Conservation (phyloP, 2,797 vertebrate genomes). For the Galaxias olidus region DNA sequence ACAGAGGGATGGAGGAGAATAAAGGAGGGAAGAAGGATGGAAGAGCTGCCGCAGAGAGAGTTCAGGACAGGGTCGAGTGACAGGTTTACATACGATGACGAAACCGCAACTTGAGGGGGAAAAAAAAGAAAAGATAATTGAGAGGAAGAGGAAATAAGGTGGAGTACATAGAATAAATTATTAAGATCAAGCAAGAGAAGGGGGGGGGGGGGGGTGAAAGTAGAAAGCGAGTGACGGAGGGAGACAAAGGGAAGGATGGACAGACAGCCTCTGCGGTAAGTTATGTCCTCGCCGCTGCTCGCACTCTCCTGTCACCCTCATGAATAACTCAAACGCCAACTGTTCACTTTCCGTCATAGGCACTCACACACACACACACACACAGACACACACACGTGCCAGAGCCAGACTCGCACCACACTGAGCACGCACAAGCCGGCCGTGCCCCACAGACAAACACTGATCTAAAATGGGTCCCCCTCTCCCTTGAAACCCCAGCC, state of each 20-base stretch:
- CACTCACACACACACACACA: slow-evolving; percentile 16
- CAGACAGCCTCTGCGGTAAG: slow-evolving; percentile 65
- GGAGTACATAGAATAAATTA: not conserved
- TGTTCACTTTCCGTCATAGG: slow-evolving; percentile 50
- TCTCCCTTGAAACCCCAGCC: slow-evolving; percentile 24
- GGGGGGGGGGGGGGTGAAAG: slow-evolving; percentile 31
- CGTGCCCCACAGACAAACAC: not conserved
- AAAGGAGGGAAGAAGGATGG: not conserved
- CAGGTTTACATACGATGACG: not conserved
- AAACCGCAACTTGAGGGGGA: too few species aligned
- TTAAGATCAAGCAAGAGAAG: slow-evolving; percentile 30
- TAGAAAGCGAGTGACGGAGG: slow-evolving; percentile 49
- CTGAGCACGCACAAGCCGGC: slow-evolving; percentile 3
- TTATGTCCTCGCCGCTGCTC: slow-evolving; percentile 61
- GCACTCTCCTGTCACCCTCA: slow-evolving; percentile 59
- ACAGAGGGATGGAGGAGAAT: not conserved
- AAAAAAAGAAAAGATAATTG: too few species aligned
- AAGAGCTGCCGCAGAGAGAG: not conserved
- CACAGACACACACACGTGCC: slow-evolving; percentile 18
- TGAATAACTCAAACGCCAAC: slow-evolving; percentile 71
- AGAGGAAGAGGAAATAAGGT: not conserved
- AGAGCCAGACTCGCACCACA: too few species aligned
- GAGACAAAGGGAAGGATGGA: slow-evolving; percentile 51
- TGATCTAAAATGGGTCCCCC: slow-evolving; percentile 5
- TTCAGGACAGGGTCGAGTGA: not conserved